Conservation (phyloP, 2,113 vertebrate genomes). For the Anolis sagrei region DNA sequence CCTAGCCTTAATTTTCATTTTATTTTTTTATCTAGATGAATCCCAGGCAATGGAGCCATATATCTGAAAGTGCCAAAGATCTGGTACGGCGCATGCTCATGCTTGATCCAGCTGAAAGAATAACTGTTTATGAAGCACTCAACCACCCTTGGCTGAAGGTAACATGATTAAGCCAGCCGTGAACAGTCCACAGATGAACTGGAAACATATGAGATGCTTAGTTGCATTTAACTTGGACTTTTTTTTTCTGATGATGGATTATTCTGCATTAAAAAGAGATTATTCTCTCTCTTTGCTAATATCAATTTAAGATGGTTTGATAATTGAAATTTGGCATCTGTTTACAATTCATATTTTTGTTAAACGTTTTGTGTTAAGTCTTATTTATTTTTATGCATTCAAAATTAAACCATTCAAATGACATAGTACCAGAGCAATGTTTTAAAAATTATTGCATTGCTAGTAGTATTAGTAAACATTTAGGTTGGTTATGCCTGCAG, state of each 20-base stretch:
- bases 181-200: neutral
- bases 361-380: neutral
- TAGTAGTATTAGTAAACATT: too few species aligned
- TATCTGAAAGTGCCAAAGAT: constrained; percentile 99
- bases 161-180: constrained; percentile 13
- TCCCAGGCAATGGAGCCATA: constrained; percentile 97
- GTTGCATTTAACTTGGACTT: neutral
- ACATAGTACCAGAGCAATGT: too few species aligned
- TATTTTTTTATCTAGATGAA: constrained; percentile 87
- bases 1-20: constrained; percentile 7
- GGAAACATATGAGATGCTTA: neutral
- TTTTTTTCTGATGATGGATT: neutral
- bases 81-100: constrained; percentile 98
- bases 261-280: neutral
- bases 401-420: neutral
- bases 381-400: neutral
- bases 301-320: neutral
- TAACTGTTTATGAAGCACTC: constrained; percentile 98
- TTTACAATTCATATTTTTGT: neutral
- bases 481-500: too few species aligned
- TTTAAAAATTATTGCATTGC: neutral
- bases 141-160: constrained; percentile 99
- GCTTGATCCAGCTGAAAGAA: constrained; percentile 98
- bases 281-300: neutral
- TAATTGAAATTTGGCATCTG: neutral